Evolutionary conservation across 2,113 vertebrate species (phyloP), one percentile per base, ranked within the genome.

Genomic region (Lophius piscatorius): DNA sequence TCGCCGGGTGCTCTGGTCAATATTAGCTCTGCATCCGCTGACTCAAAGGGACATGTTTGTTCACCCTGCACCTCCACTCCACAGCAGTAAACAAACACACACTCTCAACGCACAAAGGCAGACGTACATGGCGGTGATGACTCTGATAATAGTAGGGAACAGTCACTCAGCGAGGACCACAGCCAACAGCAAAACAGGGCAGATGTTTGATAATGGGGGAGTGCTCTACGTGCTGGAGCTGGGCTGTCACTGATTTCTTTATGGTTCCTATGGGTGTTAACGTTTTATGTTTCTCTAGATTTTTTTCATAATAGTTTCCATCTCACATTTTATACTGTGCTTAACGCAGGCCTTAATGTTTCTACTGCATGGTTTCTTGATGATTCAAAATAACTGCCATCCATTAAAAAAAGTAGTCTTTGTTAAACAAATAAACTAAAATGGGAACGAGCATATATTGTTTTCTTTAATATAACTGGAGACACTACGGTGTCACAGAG

Each of bases 21-120:
- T 91, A 91, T 91, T 92, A 82, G 82, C 85, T 87, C 78, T 81
- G 76, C 69, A 81, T 74, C 59, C 45, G 26, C 70, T 47, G 80
- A 83, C 75, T 83, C 71, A 70, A 80, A 86, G 56, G 57, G 73
- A 76, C 80, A 51, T 89, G 79, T 91, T 91, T 91, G 81, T 80
- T 87, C 77, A 62, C 50, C 28, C 24, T 40, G 7, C 26, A 9
- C 26, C 48, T 8, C 36, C 29, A 26, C 21, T 2, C 34, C 35
- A 13, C 51, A 39, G 44, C 33, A 76, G 50, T 67, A 73, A 62
- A 78, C 54, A 82, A 73, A 78, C 65, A 75, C 44, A 70, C 68
- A 47, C 61, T 9, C 13, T 6, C 18, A 48, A 40, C 36, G 46
- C 24, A 39, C 40, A 49, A 13, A 45, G n/a, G 34, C 16, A 13